Evolutionary conservation across 2,888 invertebrate species (phyloP).

Genomic region (Lordiphosa andalusiaca): DNA sequence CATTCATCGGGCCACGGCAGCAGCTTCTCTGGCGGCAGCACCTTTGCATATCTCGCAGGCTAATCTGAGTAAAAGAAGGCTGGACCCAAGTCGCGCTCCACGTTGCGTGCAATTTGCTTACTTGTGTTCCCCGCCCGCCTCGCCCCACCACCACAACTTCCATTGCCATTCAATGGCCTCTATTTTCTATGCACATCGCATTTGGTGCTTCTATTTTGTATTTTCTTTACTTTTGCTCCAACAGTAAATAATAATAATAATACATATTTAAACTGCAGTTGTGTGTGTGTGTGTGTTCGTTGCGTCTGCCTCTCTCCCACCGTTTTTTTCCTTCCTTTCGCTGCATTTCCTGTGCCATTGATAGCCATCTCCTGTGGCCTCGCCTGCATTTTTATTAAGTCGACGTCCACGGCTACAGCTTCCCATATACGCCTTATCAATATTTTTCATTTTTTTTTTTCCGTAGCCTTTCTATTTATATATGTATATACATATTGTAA

Average conservation of each 20-base stretch:
- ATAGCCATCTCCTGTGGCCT: constrained; percentile 59
- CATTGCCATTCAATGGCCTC: constrained; percentile 9
- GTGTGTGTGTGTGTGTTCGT: constrained; percentile 25
- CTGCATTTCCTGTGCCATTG: constrained; percentile 60
- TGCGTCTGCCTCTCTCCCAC: constrained; percentile 9
- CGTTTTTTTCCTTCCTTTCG: constrained; percentile 16
- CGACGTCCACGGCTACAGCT: constrained; percentile 30
- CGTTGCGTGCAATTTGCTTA: constrained; percentile 54
- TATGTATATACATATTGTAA: constrained; percentile 23
- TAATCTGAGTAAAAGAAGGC: constrained; percentile 51
- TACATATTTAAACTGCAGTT: constrained; percentile 64
- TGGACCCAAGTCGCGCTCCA: constrained; percentile 8
- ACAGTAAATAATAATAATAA: constrained; percentile 71
- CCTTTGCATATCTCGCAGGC: constrained; percentile 60
- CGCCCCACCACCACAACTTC: constrained; percentile 11
- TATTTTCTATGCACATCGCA: constrained; percentile 23
- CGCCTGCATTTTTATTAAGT: constrained; percentile 54
- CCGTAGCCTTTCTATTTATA: constrained; percentile 5
- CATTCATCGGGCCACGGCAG: constrained; percentile 3
- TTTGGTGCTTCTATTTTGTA: constrained; percentile 23
- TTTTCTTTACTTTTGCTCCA: constrained; percentile 23
- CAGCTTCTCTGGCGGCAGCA: constrained; percentile 34
- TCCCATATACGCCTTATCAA: constrained; percentile 53
- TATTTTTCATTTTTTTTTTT: constrained; percentile 48
- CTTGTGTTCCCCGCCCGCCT: constrained; percentile 18